These are phyloP conservation scores for Spisula solida DNA, from an alignment of 2,888 invertebrate species.

Conservation along the genomic window DNA sequence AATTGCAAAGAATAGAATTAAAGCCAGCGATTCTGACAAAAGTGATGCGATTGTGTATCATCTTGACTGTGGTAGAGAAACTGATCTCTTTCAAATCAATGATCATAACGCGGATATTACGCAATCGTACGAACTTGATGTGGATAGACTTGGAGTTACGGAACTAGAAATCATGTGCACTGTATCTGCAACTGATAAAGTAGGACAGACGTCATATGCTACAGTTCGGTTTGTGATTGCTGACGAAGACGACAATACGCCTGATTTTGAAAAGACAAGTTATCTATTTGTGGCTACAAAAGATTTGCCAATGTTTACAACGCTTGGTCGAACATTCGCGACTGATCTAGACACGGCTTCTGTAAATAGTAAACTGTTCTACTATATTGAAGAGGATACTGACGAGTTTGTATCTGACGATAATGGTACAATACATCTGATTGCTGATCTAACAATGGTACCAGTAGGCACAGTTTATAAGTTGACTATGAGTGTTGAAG, in stretches of 20 bases:
- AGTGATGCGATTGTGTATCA: constrained; percentile 35
- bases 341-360: constrained; percentile 54
- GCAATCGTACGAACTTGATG: constrained; percentile 53
- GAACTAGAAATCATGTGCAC: constrained; percentile 48
- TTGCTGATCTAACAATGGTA: constrained; percentile 40
- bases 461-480: constrained; percentile 53
- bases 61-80: constrained; percentile 50
- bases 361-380: constrained; percentile 55
- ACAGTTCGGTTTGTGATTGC: constrained; percentile 46
- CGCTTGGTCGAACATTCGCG: constrained; percentile 47
- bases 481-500: constrained; percentile 48
- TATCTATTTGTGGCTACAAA: constrained; percentile 55
- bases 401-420: constrained; percentile 55
- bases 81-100: constrained; percentile 47
- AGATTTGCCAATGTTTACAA: constrained; percentile 50
- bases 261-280: constrained; percentile 51
- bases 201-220: constrained; percentile 37
- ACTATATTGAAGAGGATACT: constrained; percentile 38
- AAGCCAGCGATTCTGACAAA: constrained; percentile 57
- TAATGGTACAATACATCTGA: constrained; percentile 52
- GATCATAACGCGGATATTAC: constrained; percentile 53
- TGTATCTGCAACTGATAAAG: constrained; percentile 50
- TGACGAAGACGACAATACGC: constrained; percentile 56
- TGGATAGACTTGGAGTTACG: constrained; percentile 40
- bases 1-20: constrained; percentile 46